phyloP scores from a whole-genome alignment of 2,888 invertebrate species.

The Tetheella fluctuosa region DNA sequence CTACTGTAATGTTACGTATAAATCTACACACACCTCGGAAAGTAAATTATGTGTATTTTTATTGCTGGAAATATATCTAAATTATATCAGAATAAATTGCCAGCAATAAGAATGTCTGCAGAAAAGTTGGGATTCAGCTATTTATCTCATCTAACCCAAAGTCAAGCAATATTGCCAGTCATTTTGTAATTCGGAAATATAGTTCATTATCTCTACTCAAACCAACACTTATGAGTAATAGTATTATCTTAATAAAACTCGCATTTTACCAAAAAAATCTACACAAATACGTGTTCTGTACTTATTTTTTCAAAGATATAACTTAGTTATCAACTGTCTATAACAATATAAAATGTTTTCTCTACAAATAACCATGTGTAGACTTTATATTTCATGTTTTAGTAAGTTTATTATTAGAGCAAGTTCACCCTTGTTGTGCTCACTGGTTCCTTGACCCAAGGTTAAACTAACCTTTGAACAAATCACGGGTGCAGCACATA shows the following conservation, averaged over 20 bases:
- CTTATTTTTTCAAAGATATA: no score
- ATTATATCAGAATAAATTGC: background rate
- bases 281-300: no score
- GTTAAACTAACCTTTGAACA: conserved; percentile 1
- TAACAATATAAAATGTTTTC: no score
- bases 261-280: no score
- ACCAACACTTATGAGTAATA: background rate
- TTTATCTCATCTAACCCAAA: background rate
- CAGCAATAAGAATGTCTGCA: background rate
- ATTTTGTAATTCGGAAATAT: background rate
- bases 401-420: background rate
- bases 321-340: no score
- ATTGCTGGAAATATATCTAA: background rate
- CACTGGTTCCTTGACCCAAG: background rate
- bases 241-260: no score
- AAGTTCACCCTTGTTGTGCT: background rate
- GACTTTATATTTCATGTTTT: background rate
- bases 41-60: background rate
- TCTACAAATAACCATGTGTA: no score
- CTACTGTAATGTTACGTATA: background rate
- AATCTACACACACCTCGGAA: background rate
- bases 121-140: background rate
- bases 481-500: background rate
- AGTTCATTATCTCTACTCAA: background rate
- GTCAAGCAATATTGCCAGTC: background rate